Conservation (phyloP, 2,888 invertebrate genomes). For the Ormia ochracea region DNA sequence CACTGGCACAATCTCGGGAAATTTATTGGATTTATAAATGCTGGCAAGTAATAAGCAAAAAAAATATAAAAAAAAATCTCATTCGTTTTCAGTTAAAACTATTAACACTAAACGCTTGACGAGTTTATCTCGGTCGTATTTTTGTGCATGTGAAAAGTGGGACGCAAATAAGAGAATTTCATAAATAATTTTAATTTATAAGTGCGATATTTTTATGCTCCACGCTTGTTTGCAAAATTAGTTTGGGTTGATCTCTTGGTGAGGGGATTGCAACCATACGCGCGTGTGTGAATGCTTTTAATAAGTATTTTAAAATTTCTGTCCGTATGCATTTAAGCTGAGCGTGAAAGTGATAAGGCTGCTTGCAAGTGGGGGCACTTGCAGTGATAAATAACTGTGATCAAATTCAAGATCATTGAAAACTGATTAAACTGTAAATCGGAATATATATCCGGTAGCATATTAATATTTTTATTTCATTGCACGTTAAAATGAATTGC, state of each 20-base stretch:
- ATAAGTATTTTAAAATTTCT: conserved; percentile 43
- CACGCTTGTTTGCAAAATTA: background rate
- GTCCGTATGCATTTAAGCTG: background rate
- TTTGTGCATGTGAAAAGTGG: background rate
- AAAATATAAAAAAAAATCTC: background rate
- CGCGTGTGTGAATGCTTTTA: conserved; percentile 52
- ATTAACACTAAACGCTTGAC: background rate
- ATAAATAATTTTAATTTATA: conserved; percentile 1
- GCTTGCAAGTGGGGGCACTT: background rate
- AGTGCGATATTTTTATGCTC: background rate
- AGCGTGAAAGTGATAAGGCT: conserved; percentile 6
- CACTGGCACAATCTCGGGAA: background rate
- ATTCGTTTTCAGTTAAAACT: background rate
- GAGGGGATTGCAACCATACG: conserved; percentile 18
- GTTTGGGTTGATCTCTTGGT: background rate
- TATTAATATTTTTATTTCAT: too few relatives aligned
- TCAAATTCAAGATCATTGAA: too few relatives aligned
- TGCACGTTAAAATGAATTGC: too few relatives aligned
- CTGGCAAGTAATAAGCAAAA: background rate
- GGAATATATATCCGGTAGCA: too few relatives aligned
- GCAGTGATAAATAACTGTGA: background rate
- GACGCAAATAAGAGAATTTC: background rate
- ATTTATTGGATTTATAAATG: background rate
- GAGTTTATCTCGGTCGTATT: background rate
- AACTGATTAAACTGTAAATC: too few relatives aligned